Evolutionary conservation across 2,113 vertebrate genomes (phyloP).

Genomic region (Heptranchias perlo): DNA sequence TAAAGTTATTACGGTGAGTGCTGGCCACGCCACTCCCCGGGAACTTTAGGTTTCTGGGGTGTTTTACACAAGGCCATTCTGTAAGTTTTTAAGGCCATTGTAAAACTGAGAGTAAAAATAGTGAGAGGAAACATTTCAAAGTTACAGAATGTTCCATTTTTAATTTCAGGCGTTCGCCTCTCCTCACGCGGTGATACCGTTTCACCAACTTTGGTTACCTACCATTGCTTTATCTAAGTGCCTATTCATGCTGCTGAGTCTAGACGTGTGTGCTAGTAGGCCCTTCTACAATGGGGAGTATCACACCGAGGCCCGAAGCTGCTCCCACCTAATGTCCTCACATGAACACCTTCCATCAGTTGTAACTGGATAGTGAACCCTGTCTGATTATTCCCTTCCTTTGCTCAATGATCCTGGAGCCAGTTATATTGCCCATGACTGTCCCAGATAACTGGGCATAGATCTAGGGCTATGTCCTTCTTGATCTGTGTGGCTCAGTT

Average conservation of each 20-base stretch:
- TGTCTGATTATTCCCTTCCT: too few relatives aligned
- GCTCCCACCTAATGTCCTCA: background rate
- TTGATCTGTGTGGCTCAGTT: too few relatives aligned
- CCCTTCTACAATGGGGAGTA: background rate
- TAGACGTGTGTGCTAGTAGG: background rate
- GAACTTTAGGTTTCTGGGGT: background rate
- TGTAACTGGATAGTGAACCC: too few relatives aligned
- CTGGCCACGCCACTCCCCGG: too few relatives aligned
- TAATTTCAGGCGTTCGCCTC: background rate
- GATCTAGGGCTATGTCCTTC: too few relatives aligned
- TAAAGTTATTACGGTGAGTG: background rate
- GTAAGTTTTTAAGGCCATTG: too few relatives aligned
- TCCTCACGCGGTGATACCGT: background rate
- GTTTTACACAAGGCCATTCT: too few relatives aligned
- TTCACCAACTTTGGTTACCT: background rate
- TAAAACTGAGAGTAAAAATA: background rate
- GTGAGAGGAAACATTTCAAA: background rate
- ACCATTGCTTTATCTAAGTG: background rate
- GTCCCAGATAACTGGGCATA: too few relatives aligned
- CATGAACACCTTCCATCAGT: too few relatives aligned
- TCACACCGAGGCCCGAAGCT: background rate
- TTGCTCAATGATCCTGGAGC: too few relatives aligned
- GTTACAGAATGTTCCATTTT: background rate
- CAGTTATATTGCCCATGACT: too few relatives aligned
- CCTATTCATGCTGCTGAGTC: fast-evolving